Conservation (phyloP, 2,888 invertebrate species). For the Celastrina argiolus region DNA sequence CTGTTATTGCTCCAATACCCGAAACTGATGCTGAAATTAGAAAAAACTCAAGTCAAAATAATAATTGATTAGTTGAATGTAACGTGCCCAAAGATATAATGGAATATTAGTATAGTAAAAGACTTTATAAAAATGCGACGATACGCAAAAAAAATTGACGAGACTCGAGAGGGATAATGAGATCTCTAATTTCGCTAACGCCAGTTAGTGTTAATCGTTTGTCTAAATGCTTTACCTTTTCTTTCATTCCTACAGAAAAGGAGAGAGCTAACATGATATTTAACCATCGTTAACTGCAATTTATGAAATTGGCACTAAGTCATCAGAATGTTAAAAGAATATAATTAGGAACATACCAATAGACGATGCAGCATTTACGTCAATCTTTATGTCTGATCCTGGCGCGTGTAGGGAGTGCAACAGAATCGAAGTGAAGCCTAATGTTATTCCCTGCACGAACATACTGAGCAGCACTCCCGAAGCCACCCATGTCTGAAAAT, state of each 20-base stretch:
- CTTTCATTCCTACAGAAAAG: too few relatives aligned
- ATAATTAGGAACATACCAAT: conserved; percentile 39
- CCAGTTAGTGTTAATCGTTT: too few relatives aligned
- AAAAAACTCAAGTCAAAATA: conserved; percentile 18
- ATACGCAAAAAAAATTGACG: too few relatives aligned
- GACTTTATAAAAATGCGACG: too few relatives aligned
- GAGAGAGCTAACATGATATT: too few relatives aligned
- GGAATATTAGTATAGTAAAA: too few relatives aligned
- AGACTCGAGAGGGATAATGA: too few relatives aligned
- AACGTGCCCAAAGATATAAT: too few relatives aligned
- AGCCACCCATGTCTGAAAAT: conserved; percentile 49
- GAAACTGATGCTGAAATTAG: conserved; percentile 45
- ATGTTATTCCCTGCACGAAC: conserved; percentile 49
- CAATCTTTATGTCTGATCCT: conserved; percentile 43
- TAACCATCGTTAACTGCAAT: too few relatives aligned
- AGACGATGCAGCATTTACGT: conserved; percentile 48
- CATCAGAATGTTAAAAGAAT: background rate
- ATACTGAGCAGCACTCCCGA: conserved; percentile 49
- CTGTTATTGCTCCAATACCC: conserved; percentile 43
- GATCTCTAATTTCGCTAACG: too few relatives aligned
- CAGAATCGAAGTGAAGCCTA: conserved; percentile 48
- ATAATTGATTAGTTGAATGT: too few relatives aligned
- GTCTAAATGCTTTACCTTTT: background rate
- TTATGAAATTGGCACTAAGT: background rate
- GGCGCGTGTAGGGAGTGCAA: conserved; percentile 43